Evolutionary conservation across 92 coral and sea anemone genomes (phyloP).

Genomic region (Umimayanthus chanpuru): DNA sequence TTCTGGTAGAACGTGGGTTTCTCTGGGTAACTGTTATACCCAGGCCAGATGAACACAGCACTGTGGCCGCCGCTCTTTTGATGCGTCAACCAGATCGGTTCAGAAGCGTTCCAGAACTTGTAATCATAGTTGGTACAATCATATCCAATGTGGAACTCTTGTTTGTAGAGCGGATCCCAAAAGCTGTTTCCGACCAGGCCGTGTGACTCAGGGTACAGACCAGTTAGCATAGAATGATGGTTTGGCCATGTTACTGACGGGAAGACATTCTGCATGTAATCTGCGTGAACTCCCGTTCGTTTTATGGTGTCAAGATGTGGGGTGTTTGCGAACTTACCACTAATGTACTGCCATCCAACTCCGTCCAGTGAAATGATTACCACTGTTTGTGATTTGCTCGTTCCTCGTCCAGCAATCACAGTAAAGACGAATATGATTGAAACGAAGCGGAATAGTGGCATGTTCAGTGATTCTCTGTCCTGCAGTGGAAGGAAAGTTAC

Average conservation of each 20-base stretch:
- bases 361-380: slow-evolving; percentile 90
- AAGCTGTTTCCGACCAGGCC: slow-evolving; percentile 82
- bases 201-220: slow-evolving; percentile 88
- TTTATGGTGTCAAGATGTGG: slow-evolving; percentile 76
- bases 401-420: neutral
- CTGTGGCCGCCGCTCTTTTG: slow-evolving; percentile 86
- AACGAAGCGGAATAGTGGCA: neutral
- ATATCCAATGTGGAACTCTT: slow-evolving; percentile 74
- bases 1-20: slow-evolving; percentile 76
- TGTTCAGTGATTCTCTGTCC: too few relatives aligned
- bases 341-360: slow-evolving; percentile 87
- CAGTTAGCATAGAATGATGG: slow-evolving; percentile 85
- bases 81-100: slow-evolving; percentile 91
- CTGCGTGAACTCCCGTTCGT: slow-evolving; percentile 73
- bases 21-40: slow-evolving; percentile 74
- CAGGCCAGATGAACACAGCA: slow-evolving; percentile 90
- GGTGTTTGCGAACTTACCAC: slow-evolving; percentile 68
- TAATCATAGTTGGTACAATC: slow-evolving; percentile 89
- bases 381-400: slow-evolving; percentile 33
- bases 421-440: neutral
- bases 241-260: slow-evolving; percentile 96
- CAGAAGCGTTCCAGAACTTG: slow-evolving; percentile 84
- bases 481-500: too few relatives aligned
- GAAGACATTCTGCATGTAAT: slow-evolving; percentile 72
- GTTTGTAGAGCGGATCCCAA: slow-evolving; percentile 87